Evolutionary conservation across 1,140 invertebrate genomes (phyloP).

Genomic region (Sarcophaga peregrina): DNA sequence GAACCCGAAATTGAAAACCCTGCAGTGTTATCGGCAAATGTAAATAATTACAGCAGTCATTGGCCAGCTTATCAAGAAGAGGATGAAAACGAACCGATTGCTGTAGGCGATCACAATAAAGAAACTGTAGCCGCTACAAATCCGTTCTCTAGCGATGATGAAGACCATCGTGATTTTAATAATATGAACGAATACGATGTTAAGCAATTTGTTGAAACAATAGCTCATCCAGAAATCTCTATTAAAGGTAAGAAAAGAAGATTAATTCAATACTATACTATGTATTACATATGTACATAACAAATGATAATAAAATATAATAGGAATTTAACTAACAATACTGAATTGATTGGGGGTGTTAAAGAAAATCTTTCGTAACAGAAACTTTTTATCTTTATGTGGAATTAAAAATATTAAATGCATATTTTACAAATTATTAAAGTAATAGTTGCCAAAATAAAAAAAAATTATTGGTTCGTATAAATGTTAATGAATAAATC

Average conservation of each 20-base stretch:
- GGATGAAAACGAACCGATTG: not conserved
- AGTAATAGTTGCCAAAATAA: conserved; percentile 1
- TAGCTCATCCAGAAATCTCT: conserved; percentile 18
- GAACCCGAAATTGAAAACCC: conserved; percentile 42
- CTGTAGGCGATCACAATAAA: not conserved
- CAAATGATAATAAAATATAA: not conserved
- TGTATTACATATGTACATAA: not conserved
- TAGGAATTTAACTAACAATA: not conserved
- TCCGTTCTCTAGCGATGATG: conserved; percentile 63
- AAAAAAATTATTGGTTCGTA: conserved; percentile 31
- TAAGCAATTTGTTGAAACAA: conserved; percentile 31
- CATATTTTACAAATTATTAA: not conserved
- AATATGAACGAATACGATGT: conserved; percentile 34
- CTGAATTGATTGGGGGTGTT: not conserved
- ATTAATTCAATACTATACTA: not conserved
- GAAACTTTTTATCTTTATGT: not conserved
- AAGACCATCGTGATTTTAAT: conserved; percentile 38
- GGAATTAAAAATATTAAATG: not conserved
- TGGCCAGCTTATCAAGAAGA: conserved; percentile 12
- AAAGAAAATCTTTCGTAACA: conserved; percentile 18
- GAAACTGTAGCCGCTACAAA: conserved; percentile 48
- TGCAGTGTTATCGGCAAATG: not conserved
- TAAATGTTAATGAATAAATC: conserved; percentile 19
- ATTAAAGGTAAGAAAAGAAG: conserved; percentile 37
- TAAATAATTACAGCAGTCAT: conserved; percentile 37